These are phyloP conservation scores for Festucalex cinctus DNA, from an alignment of 2,113 vertebrate genomes.

Conservation along the genomic window DNA sequence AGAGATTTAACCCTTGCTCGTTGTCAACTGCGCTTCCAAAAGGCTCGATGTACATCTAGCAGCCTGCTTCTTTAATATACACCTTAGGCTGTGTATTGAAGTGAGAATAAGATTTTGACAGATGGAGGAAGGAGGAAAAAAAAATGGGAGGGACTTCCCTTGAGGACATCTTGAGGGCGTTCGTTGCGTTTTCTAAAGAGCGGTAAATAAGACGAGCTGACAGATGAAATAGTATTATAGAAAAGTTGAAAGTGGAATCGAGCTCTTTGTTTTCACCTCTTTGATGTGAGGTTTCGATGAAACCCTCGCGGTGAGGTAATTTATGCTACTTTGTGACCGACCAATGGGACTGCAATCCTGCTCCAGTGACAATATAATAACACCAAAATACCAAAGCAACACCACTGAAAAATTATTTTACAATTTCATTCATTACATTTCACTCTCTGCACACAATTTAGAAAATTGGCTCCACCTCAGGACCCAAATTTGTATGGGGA, in stretches of 20 bases:
- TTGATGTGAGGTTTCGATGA: constrained; percentile 40
- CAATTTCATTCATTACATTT: not conserved
- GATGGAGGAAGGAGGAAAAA: constrained; percentile 49
- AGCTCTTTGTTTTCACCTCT: constrained; percentile 36
- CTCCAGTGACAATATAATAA: constrained; percentile 8
- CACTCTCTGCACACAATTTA: too few relatives aligned
- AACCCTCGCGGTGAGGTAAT: constrained; percentile 31
- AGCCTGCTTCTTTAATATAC: constrained; percentile 52
- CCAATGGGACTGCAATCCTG: constrained; percentile 8
- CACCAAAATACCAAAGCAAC: not conserved
- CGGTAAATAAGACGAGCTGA: constrained; percentile 42
- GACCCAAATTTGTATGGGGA: not conserved
- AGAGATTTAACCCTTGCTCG: constrained; percentile 59
- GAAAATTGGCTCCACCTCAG: not conserved
- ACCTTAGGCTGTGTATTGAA: constrained; percentile 63
- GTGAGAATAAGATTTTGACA: constrained; percentile 69
- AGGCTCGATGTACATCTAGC: constrained; percentile 65
- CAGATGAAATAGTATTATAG: constrained; percentile 45
- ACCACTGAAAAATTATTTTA: not conserved
- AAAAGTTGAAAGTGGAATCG: constrained; percentile 48
- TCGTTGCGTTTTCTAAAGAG: constrained; percentile 53
- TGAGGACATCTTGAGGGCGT: constrained; percentile 57
- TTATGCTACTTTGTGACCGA: constrained; percentile 19
- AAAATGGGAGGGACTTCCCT: constrained; percentile 52
- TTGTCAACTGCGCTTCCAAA: constrained; percentile 62